phyloP scores from a whole-genome alignment of 1,140 invertebrate genomes.

The Microplitis demolitor region DNA sequence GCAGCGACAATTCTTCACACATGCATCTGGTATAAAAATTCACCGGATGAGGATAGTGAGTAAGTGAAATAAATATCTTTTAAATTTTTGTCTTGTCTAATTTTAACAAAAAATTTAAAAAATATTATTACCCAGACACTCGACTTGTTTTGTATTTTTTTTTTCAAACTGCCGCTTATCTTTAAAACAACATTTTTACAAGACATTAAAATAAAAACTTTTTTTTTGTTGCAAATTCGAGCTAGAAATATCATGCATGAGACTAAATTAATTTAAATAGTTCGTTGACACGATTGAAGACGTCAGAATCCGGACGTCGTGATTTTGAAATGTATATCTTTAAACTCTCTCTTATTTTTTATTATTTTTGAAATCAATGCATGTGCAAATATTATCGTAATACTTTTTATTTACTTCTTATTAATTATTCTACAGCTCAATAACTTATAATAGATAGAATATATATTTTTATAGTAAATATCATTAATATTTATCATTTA shows the following conservation, averaged over 20 bases:
- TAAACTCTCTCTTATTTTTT: background rate
- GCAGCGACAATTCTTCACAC: slow-evolving; percentile 70
- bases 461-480: background rate
- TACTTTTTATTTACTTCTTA: background rate
- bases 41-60: slow-evolving; percentile 63
- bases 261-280: background rate
- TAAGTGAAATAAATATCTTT: slow-evolving; percentile 49
- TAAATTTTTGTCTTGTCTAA: background rate
- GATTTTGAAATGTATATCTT: background rate
- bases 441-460: no score
- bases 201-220: no score
- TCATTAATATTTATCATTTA: background rate
- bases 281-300: background rate
- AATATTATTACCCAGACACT: no score
- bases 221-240: background rate
- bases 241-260: background rate
- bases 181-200: background rate
- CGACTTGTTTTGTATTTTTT: background rate
- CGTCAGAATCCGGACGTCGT: background rate
- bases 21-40: slow-evolving; percentile 73
- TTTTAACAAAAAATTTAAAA: background rate
- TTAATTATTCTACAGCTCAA: no score
- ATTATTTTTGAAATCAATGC: background rate
- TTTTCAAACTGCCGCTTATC: background rate
- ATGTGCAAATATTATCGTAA: background rate